phyloP scores from a whole-genome alignment of 1,140 invertebrate genomes.

The Drosophila busckii region DNA sequence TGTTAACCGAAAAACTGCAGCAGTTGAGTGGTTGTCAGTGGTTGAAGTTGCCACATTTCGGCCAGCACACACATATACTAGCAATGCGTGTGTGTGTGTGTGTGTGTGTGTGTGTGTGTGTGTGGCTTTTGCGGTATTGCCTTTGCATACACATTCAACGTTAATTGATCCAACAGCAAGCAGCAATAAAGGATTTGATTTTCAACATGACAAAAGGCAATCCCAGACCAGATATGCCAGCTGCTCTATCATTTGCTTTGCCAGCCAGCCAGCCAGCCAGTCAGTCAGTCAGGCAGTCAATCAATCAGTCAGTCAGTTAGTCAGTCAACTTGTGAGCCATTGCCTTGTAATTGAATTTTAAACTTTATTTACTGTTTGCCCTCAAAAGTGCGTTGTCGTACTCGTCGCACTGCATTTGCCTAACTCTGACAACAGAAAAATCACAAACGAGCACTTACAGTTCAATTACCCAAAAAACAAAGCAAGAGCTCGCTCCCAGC shows the following conservation, averaged over 20 bases:
- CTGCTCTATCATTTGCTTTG: slow-evolving; percentile 63
- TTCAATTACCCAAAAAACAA: slow-evolving; percentile 57
- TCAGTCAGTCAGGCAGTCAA: slow-evolving; percentile 6
- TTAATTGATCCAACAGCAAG: slow-evolving; percentile 76
- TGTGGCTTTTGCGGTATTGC: slow-evolving; percentile 71
- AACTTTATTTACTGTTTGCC: slow-evolving; percentile 70
- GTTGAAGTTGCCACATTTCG: slow-evolving; percentile 42
- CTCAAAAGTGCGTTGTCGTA: no score
- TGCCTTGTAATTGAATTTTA: slow-evolving; percentile 74
- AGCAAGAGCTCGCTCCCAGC: neutral
- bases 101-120: slow-evolving; percentile 25
- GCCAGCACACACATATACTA: neutral
- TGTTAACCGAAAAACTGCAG: slow-evolving; percentile 74
- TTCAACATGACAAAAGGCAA: slow-evolving; percentile 67
- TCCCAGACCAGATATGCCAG: slow-evolving; percentile 23
- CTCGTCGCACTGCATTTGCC: slow-evolving; percentile 26
- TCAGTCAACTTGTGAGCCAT: slow-evolving; percentile 65
- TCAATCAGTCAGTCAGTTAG: slow-evolving; percentile 16
- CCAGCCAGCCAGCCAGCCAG: slow-evolving; percentile 2
- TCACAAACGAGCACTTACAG: slow-evolving; percentile 58
- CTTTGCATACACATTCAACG: slow-evolving; percentile 68
- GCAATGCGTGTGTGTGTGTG: neutral
- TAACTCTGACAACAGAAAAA: slow-evolving; percentile 20
- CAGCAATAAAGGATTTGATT: slow-evolving; percentile 77
- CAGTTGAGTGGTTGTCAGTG: slow-evolving; percentile 71